Evolutionary conservation across 2,888 invertebrate species (phyloP).

Genomic region (Zygogramma bicolorata): DNA sequence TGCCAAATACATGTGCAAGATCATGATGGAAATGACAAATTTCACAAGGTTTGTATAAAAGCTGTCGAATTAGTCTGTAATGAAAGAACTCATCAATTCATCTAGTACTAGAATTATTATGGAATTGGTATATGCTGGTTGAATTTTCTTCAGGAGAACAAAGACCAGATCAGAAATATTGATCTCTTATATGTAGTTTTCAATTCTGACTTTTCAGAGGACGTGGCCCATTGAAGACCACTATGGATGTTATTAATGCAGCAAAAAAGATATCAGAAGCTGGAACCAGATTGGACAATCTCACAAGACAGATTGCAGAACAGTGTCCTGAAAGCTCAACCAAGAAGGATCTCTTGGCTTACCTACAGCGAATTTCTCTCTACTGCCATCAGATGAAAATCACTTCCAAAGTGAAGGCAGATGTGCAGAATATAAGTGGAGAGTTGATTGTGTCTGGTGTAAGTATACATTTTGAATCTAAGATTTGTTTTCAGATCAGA

Average conservation of each 20-base stretch:
- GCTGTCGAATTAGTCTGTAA: too few relatives aligned
- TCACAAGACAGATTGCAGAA: slow-evolving; percentile 96
- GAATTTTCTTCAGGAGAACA: too few relatives aligned
- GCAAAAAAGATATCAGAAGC: slow-evolving; percentile 99
- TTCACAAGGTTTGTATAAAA: slow-evolving; percentile 96
- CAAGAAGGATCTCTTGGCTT: slow-evolving; percentile 96
- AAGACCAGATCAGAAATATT: too few relatives aligned
- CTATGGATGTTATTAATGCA: slow-evolving; percentile 99
- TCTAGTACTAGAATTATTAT: too few relatives aligned
- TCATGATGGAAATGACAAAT: slow-evolving; percentile 99
- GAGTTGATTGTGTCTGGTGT: slow-evolving; percentile 98
- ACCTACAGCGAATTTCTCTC: slow-evolving; percentile 95
- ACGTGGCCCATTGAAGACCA: slow-evolving; percentile 97
- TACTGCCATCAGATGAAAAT: slow-evolving; percentile 99
- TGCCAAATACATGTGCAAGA: slow-evolving; percentile 99
- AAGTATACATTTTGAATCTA: slow-evolving; percentile 42
- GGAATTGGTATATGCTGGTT: too few relatives aligned
- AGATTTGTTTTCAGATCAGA: neutral
- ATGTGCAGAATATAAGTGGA: slow-evolving; percentile 99
- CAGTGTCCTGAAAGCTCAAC: slow-evolving; percentile 97
- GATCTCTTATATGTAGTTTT: too few relatives aligned
- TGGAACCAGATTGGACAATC: slow-evolving; percentile 94
- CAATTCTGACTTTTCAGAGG: slow-evolving; percentile 73
- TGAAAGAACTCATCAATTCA: too few relatives aligned
- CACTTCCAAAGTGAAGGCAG: slow-evolving; percentile 99